Evolutionary conservation across 2,888 invertebrate genomes (phyloP), one percentile per base, ranked within the genome.

Genomic region (Terebella lapidaria): DNA sequence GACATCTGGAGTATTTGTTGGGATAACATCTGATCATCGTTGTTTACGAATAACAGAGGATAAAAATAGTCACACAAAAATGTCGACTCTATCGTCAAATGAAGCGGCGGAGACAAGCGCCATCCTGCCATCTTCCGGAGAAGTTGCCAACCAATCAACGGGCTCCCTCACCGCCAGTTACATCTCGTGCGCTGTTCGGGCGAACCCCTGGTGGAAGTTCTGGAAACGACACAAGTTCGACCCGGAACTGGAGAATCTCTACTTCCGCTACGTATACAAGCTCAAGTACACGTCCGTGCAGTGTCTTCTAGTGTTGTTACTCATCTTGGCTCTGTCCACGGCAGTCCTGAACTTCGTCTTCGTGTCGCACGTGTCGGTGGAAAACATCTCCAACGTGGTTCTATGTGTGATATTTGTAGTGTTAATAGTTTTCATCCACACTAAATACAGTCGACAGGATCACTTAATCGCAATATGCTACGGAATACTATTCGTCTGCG

Each of bases 321-420:
- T 53, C 15, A 53, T 53, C 27, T 15, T 28, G 27, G 15, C 53
- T 52, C 29, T 60, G 20, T 60, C 63, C 26, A 15, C 92, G 76
- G 89, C 90, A 59, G 87, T 87, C 58, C 85, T 91, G 62, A 88
- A 90, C 72, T 85, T 90, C 73, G 86, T 86, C 63, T 88, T 88
- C 72, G 87, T 88, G 67, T 86, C 86, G 81, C 84, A 86, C 60
- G 84, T 87, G 65, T 89, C 89, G 51, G 86, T 88, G 66, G 88
- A 85, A 73, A 77, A 86, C 73, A 83, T 88, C 61, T 88, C 87
- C 80, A 85, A 87, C 74, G 83, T 85, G 57, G 83, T 86, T 58
- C 86, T 87, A 76, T 87, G 87, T 75, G 60, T 72, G 3, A 65
- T 78, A 55, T 78, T 75, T 63, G 56, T 77, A 55, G 75, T 86